These are phyloP conservation scores for Paratrypauchen microcephalus DNA, from an alignment of 2,797 vertebrate genomes.

Conservation along the genomic window DNA sequence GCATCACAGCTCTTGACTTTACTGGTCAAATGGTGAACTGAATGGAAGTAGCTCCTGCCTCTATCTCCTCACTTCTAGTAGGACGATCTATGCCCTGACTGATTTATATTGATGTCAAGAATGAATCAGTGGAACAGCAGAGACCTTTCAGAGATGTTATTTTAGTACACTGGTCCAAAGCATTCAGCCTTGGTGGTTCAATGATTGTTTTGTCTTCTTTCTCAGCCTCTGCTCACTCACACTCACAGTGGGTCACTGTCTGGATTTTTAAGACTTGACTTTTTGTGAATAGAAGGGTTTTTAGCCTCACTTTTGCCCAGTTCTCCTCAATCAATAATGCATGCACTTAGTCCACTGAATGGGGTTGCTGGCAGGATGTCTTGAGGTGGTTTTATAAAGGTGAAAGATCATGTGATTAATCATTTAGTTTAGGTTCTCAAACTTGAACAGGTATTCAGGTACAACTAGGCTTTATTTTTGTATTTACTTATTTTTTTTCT, in stretches of 20 bases:
- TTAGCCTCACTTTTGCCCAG: constrained; percentile 38
- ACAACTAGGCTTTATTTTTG: too few species aligned
- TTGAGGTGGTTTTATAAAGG: not conserved
- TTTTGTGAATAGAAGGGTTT: constrained; percentile 36
- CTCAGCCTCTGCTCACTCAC: constrained; percentile 26
- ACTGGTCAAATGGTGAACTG: not conserved
- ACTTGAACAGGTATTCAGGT: too few species aligned
- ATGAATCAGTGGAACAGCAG: constrained; percentile 38
- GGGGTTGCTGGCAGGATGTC: constrained; percentile 26
- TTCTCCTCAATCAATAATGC: constrained; percentile 57
- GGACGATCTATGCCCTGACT: not conserved
- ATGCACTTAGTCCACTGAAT: constrained; percentile 43
- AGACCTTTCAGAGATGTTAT: constrained; percentile 54
- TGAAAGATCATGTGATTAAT: too few species aligned
- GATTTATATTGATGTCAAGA: constrained; percentile 43
- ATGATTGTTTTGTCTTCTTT: constrained; percentile 47
- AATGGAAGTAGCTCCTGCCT: not conserved
- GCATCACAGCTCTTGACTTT: constrained; percentile 14
- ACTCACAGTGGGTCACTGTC: constrained; percentile 51
- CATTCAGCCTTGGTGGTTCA: constrained; percentile 37
- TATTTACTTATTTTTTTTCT: too few species aligned
- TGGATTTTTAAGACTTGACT: constrained; percentile 32
- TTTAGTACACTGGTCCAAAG: constrained; percentile 13
- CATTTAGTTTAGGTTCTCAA: too few species aligned
- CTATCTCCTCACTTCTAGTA: not conserved